Conservation (phyloP, 2,888 invertebrate genomes). For the Cancer borealis region DNA sequence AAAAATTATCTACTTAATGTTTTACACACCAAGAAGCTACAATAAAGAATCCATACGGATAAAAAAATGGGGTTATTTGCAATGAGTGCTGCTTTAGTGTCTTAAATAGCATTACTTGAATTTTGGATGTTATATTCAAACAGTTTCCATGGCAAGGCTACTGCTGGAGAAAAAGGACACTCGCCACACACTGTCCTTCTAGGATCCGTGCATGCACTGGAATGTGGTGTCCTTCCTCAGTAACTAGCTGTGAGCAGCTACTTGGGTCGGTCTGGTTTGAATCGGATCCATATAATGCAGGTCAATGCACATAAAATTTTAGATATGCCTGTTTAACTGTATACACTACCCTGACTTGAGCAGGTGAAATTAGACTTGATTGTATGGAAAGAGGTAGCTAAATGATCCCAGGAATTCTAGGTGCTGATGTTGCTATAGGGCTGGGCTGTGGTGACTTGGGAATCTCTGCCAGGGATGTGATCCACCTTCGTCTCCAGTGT, state of each 20-base stretch:
- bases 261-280: slow-evolving; percentile 57
- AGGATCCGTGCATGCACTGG: not conserved
- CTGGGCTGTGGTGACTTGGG: slow-evolving; percentile 67
- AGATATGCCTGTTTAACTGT: slow-evolving; percentile 46
- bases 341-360: slow-evolving; percentile 63
- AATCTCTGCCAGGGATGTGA: slow-evolving; percentile 69
- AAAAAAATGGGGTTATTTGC: slow-evolving; percentile 62
- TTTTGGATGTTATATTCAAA: slow-evolving; percentile 56
- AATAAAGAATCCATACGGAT: slow-evolving; percentile 35
- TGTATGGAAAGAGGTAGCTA: slow-evolving; percentile 61
- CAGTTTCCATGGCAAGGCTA: slow-evolving; percentile 35
- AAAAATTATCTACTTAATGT: slow-evolving; percentile 35
- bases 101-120: slow-evolving; percentile 67
- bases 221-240: slow-evolving; percentile 3
- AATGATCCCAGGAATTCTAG: slow-evolving; percentile 65
- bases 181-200: slow-evolving; percentile 9
- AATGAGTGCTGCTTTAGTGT: slow-evolving; percentile 70
- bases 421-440: slow-evolving; percentile 70
- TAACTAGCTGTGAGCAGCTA: slow-evolving; percentile 41
- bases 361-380: slow-evolving; percentile 46
- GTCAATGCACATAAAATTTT: slow-evolving; percentile 48
- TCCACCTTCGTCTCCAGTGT: slow-evolving; percentile 69
- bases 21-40: slow-evolving; percentile 22
- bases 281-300: slow-evolving; percentile 42
- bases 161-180: not conserved